A percentile compares a stretch with the other conserved stretches of the same genome.
These are phyloP conservation scores for Ornithoptera alexandrae DNA, from an alignment of 2,888 invertebrate genomes.

Conservation along the genomic window DNA sequence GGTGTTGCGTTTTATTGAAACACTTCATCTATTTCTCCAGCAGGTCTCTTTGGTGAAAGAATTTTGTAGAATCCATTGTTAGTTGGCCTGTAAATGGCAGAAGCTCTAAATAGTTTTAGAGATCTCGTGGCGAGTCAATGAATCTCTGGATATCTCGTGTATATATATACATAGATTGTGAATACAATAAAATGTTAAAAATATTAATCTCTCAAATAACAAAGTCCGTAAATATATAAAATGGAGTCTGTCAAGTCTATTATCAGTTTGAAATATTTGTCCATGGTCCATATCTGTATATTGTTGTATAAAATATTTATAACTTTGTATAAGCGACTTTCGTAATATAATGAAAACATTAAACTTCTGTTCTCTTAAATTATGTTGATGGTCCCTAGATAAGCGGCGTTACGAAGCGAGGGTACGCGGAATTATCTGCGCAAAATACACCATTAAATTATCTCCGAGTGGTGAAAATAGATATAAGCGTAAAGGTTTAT, in stretches of 20 bases:
- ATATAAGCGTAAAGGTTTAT: constrained; percentile 21
- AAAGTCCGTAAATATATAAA: too few species aligned
- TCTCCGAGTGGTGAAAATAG: constrained; percentile 18
- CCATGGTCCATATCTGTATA: not conserved
- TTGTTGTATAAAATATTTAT: constrained; percentile 2
- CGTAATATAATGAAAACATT: constrained; percentile 5
- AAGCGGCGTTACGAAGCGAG: constrained; percentile 17
- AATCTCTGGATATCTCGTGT: too few species aligned
- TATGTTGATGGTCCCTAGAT: constrained; percentile 16
- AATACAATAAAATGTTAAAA: too few species aligned
- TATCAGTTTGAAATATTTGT: not conserved
- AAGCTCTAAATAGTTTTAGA: too few species aligned
- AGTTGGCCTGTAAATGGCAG: too few species aligned
- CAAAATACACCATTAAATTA: constrained; percentile 24
- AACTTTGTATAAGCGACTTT: not conserved
- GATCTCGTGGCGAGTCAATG: too few species aligned
- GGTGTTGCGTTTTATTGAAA: too few species aligned
- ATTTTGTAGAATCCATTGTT: too few species aligned
- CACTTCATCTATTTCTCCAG: too few species aligned
- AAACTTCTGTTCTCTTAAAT: constrained; percentile 13
- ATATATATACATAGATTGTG: too few species aligned
- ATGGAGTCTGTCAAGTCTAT: not conserved
- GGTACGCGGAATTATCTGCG: constrained; percentile 24
- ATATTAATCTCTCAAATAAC: too few species aligned
- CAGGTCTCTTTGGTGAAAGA: too few species aligned